Conservation (phyloP, 2,888 invertebrate species). For the Megamerina dolium region DNA sequence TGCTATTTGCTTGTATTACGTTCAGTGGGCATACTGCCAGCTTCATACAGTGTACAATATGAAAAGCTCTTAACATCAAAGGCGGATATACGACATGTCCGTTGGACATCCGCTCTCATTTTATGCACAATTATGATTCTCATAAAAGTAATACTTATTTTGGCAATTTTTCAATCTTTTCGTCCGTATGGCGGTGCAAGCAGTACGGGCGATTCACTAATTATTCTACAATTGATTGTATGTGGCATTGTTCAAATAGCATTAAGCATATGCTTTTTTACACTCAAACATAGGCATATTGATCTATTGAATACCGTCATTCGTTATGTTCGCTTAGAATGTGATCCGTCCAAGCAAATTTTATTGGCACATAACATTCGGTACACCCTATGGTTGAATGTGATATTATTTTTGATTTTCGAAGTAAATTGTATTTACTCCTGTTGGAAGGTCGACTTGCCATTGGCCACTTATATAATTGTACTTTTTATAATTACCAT, state of each 20-base stretch:
- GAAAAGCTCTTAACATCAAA: constrained; percentile 6
- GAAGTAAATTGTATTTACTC: background rate
- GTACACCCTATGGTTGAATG: background rate
- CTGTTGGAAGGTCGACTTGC: background rate
- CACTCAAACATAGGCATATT: background rate
- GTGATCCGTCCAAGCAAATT: background rate
- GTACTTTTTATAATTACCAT: background rate
- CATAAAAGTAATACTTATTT: no score
- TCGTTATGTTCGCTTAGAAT: background rate
- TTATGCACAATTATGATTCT: constrained; percentile 1
- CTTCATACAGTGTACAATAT: constrained; percentile 3
- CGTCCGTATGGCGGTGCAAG: constrained; percentile 2
- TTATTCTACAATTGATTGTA: constrained; percentile 1
- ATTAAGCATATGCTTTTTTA: constrained; percentile 2
- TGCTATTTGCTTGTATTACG: constrained; percentile 6
- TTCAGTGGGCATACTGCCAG: constrained; percentile 12
- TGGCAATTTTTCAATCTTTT: background rate
- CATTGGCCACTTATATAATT: background rate
- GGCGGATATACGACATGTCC: constrained; percentile 1
- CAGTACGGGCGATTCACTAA: constrained; percentile 9
- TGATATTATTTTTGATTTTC: background rate
- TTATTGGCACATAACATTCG: background rate
- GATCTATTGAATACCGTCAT: background rate
- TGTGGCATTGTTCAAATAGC: constrained; percentile 4
- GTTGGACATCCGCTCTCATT: constrained; percentile 3